Evolutionary conservation across 2,797 vertebrate species (phyloP), one percentile per base, ranked within the genome.

Genomic region (Anisognathus igniventris): DNA sequence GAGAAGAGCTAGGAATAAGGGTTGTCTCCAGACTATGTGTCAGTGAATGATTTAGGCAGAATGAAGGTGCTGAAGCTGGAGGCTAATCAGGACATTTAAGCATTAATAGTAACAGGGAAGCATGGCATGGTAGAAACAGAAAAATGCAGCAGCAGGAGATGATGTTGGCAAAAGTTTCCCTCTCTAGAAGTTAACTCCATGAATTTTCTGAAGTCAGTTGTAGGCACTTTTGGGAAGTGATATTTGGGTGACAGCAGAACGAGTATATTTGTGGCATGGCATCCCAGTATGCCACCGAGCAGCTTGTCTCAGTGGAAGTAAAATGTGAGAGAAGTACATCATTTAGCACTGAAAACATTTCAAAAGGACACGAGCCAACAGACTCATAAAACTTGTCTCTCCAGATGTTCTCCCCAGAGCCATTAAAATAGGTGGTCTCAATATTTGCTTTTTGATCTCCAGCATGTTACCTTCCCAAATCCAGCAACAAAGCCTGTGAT

Each of bases 341-440:
- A 88, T 93, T 96, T 88, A 94, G 70, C 80, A 75, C 71, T 44
- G 93, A 93, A 70, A 94, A 87, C 93, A 91, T 86, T 93, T 97
- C 95, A 90, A 61, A 96, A 96, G 92, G 92, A 97, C 92, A 94
- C 0, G 30, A 96, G 73, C 78, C 93, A 95, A 50, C 75, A 90
- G 88, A 84, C 82, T 57, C 76, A 17, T 96, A 93, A 94, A 96
- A 91, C 79, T 92, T 91, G 85, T 92, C 68, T 86, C 82, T 93
- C 92, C 91, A 95, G 95, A 92, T 97, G 95, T 96, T 96, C 79
- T 93, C 82, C 85, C 85, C 53, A 78, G 85, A 88, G 89, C 77
- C 79, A 76, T 81, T 92, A 67, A 91, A 93, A 93, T 83, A 90
- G 95, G 91, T 91, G 89, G 76, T 83, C 89, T 88, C 75, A 84